Evolutionary conservation across 2,113 vertebrate species (phyloP), one percentile per base, ranked within the genome.

Genomic region (Hipposideros armiger): DNA sequence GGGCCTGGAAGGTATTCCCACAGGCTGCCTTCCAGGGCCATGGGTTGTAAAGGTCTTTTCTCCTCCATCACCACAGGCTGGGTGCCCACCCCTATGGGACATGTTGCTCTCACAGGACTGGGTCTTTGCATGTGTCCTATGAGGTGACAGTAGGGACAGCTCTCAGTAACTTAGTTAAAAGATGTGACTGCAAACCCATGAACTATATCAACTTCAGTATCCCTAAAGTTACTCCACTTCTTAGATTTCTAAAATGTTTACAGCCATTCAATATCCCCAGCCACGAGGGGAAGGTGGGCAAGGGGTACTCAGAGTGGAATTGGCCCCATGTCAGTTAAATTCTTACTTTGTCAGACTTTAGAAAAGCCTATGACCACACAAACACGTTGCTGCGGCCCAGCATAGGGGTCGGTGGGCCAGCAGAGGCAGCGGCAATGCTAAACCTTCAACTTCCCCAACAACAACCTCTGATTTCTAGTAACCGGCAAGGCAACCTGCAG

Each of bases 381-480:
- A 30, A 9, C 0, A 3, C 7, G 0, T 7, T 17, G 15, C 7
- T 17, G n/a, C 6, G 66, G 62, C 3, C 26, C 42, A 24, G 32
- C 42, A 1, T 5, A 2, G 26, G 20, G 36, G 14, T 2, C n/a
- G 14, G 2, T 2, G 6, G 56, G 2, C 42, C 45, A 36, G 13
- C 0, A 4, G 8, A 2, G 4, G 15, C 0, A 1, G 16, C 26
- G 24, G 24, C 5, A 17, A 14, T 5, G 47, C 7, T 1, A 3
- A 1, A 6, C 0, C 19, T 22, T 24, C 16, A 24, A 15, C 45
- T 11, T 45, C 11, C 1, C 32, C 26, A 3, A 0, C 1, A 28
- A 24, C 0, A 0, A 4, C 28, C 5, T 24, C 14, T 30, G 30
- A 17, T 76, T 66, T 62, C 26, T 10, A 30, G 22, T 8, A 28